Evolutionary conservation across 2,888 invertebrate genomes (phyloP), one percentile per base, ranked within the genome.

Genomic region (Oconnorella tubifera): DNA sequence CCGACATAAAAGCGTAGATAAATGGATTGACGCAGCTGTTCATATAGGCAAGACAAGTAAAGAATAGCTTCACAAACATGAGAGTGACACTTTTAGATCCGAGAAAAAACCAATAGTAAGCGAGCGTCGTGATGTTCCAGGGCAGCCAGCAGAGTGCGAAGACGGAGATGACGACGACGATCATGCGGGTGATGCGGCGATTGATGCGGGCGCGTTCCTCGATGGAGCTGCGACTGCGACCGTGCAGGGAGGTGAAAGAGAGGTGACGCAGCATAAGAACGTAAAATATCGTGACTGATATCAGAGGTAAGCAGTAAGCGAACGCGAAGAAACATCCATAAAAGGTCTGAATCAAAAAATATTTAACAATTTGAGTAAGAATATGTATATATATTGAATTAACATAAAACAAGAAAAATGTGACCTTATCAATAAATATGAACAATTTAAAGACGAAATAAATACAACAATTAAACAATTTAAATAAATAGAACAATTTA

Each of bases 121-220:
- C 85, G 64, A 83, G 77, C 69, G 83, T 83, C 63, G 81, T 78
- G 10, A 93, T 87, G 86, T 94, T 92, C 78, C 95, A 90, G 31
- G 96, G 96, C 76, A 90, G 88, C 95, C 95, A 95, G 83, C 94
- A 93, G 51, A 92, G 86, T 27, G 94, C 93, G 82, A 96, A 96
- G 57, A 92, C 92, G 61, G 91, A 88, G 1, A 94, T 92, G 60
- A 94, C 92, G 60, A 92, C 89, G 67, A 93, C 50, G 31, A 60
- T 93, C 89, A 96, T 89, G 70, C 92, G 86, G 3, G 95, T 96
- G 40, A 94, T 95, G 72, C 92, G 86, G 82, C 89, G 89, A 83
- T 91, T 91, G 68, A 91, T 90, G 70, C 91, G 86, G 68, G 90
- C 87, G 75, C 88, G 89, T 80, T 92, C 92, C 2, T 89, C 90